Evolutionary conservation across 2,113 vertebrate genomes (phyloP), one percentile per base, ranked within the genome.

Genomic region (Channa argus): DNA sequence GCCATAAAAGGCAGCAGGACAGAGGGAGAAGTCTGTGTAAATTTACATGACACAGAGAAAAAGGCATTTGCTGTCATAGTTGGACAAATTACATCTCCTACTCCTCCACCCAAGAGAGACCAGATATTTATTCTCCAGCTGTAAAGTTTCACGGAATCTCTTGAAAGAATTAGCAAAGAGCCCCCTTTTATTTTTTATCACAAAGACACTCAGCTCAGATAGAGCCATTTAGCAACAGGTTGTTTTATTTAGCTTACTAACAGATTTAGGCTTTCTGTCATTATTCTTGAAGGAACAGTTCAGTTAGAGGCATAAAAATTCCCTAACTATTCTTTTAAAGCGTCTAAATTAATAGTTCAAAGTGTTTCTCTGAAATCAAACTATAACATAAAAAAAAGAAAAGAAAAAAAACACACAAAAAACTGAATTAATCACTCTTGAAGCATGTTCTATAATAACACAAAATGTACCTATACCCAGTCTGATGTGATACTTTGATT

Each of bases 1-100:
- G 77, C 85, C 90, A 61, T 92, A 92, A 83, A 93, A 90, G 87
- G 88, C 76, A 80, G 58, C 55, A 46, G 37, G 73, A 74, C 12
- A 3, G 34, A 76, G 71, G 70, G 51, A 53, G 5, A 15, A 63
- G 72, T 11, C 36, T 59, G 39, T 24, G 63, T 24, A 0, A 58
- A 39, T 86, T 82, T 66, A 71, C 79, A 55, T 53, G 79, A 74
- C 73, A 70, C 9, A 53, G 39, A 74, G 36, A 62, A 11, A 53
- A 63, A 74, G 56, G 52, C 71, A 73, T 80, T 63, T 63, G 65
- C 66, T 70, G 71, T 56, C 5, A 45, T 7, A 58, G 62, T 47
- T 39, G 38, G 53, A 82, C 37, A 71, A 80, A 78, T 77, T 8
- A 43, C 34, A 59, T 38, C 43, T 64, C 44, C 77, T 47, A 45